phyloP scores from a whole-genome alignment of 2,888 invertebrate species.

The Harpagoxenus sublaevis region DNA sequence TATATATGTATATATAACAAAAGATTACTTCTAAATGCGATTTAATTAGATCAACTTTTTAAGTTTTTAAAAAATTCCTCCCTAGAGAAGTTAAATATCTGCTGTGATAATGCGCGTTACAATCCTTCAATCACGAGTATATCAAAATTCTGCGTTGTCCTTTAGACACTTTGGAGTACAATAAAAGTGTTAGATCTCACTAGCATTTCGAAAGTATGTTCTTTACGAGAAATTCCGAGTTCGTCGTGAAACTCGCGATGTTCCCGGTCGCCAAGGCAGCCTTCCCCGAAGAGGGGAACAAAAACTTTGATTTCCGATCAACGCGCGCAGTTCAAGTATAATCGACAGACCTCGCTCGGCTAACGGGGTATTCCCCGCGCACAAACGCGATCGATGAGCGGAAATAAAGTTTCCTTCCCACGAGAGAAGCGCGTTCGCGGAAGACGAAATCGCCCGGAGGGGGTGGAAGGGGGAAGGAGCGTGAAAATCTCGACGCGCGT shows the following conservation, averaged over 20 bases:
- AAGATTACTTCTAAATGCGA: not conserved
- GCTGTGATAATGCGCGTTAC: not conserved
- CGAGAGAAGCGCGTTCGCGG: constrained; percentile 13
- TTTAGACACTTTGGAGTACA: not conserved
- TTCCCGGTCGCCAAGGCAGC: not conserved
- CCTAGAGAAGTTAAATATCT: not conserved
- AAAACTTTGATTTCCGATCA: constrained; percentile 54
- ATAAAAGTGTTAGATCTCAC: not conserved
- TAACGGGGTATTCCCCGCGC: constrained; percentile 35
- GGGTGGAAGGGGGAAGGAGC: not conserved
- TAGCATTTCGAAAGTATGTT: constrained; percentile 11
- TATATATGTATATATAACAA: too few relatives aligned
- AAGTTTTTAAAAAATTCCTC: not conserved
- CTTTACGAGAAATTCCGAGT: not conserved
- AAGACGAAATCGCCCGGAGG: not conserved
- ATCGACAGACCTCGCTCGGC: constrained; percentile 33
- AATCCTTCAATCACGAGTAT: not conserved
- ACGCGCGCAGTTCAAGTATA: constrained; percentile 43
- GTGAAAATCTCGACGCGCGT: constrained; percentile 23
- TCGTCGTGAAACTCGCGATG: not conserved
- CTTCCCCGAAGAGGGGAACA: not conserved
- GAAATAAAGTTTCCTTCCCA: constrained; percentile 52
- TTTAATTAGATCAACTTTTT: not conserved
- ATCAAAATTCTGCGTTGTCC: not conserved
- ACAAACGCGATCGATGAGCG: constrained; percentile 50